A percentile compares a stretch with the other conserved stretches of the same genome.
Evolutionary conservation across 2,113 vertebrate species (phyloP).

Genomic region (Gymnobelideus leadbeateri): DNA sequence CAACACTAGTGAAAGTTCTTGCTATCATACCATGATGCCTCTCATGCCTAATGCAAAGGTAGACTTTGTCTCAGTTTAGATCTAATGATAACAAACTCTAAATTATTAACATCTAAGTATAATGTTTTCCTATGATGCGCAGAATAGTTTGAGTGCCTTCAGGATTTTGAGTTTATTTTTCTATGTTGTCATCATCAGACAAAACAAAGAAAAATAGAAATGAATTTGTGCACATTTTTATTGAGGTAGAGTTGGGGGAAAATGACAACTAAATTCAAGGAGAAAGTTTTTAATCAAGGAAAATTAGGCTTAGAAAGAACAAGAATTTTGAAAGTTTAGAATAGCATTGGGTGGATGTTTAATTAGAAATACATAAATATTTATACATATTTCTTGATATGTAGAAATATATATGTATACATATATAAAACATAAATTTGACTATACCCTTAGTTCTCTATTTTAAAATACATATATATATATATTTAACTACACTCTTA

Average conservation of each 20-base stretch:
- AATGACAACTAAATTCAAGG: background rate
- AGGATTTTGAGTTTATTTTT: background rate
- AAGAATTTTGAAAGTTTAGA: background rate
- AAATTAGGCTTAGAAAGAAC: background rate
- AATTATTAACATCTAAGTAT: constrained; percentile 2
- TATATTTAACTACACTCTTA: background rate
- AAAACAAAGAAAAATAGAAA: background rate
- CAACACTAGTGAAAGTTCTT: background rate
- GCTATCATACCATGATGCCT: background rate
- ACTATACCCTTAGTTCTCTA: background rate
- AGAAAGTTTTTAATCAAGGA: background rate
- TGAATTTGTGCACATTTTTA: background rate
- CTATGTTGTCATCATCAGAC: background rate
- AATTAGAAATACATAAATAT: background rate
- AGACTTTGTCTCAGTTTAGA: background rate
- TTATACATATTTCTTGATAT: background rate
- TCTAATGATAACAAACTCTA: constrained; percentile 28
- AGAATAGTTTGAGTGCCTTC: constrained; percentile 5
- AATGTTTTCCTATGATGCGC: background rate
- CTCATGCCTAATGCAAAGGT: constrained; percentile 3
- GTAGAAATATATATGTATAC: background rate
- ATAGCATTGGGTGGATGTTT: background rate
- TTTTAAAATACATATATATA: background rate
- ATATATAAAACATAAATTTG: background rate
- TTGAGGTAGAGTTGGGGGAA: background rate